Conservation (phyloP, 2,888 invertebrate species). For the Ectemnius cavifrons region DNA sequence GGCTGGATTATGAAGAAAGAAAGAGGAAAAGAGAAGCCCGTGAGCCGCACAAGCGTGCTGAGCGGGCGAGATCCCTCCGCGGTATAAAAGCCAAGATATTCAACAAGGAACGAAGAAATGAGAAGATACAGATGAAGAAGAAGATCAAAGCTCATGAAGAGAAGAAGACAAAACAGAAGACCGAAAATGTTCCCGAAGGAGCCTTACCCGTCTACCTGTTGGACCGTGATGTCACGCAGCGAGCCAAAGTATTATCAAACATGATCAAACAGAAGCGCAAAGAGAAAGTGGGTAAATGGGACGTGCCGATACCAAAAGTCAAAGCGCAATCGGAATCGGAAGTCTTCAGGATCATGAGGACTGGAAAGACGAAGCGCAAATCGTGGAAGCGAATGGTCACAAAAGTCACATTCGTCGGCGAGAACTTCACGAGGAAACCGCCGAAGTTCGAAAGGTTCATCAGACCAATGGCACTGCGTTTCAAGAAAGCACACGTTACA, state of each 20-base stretch:
- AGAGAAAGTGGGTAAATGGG: constrained; percentile 99
- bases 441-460: constrained; percentile 99
- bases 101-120: constrained; percentile 97
- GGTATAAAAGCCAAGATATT: constrained; percentile 98
- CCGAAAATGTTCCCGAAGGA: constrained; percentile 91
- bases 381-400: constrained; percentile 99
- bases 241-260: constrained; percentile 97
- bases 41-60: constrained; percentile 93
- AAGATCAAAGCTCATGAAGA: constrained; percentile 98
- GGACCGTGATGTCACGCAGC: constrained; percentile 95
- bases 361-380: constrained; percentile 95
- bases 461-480: constrained; percentile 96
- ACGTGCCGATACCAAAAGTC: constrained; percentile 99
- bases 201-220: constrained; percentile 97
- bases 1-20: constrained; percentile 98
- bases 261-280: constrained; percentile 99
- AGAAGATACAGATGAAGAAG: constrained; percentile 99
- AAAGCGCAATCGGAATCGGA: constrained; percentile 97
- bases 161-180: constrained; percentile 90
- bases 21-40: constrained; percentile 97
- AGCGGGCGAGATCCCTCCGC: constrained; percentile 93
- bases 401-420: constrained; percentile 98
- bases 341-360: constrained; percentile 94
- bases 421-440: constrained; percentile 98
- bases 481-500: constrained; percentile 99